phyloP scores from a whole-genome alignment of 1,140 invertebrate species.

The Zaprionus lachaisei region DNA sequence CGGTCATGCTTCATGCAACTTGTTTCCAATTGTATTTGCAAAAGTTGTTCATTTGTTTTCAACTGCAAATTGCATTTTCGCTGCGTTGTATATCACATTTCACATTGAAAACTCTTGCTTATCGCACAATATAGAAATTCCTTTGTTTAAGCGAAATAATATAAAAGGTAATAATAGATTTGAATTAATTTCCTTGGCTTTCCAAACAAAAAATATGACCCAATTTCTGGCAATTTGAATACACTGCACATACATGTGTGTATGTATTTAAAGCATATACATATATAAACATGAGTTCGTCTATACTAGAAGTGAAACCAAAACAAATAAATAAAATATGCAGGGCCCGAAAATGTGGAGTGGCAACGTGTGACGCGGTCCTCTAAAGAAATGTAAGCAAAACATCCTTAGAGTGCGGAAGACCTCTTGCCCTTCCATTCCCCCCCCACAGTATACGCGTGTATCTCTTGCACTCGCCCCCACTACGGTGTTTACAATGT shows the following conservation, averaged over 20 bases:
- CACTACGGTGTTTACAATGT: conserved; percentile 64
- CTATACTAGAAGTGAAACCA: conserved; percentile 27
- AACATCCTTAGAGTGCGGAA: conserved; percentile 10
- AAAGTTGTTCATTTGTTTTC: not conserved
- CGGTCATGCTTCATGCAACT: conserved; percentile 37
- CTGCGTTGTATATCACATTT: not conserved
- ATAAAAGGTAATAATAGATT: conserved; percentile 2
- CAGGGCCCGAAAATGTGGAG: conserved; percentile 55
- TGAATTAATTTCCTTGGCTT: not conserved
- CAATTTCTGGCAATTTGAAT: conserved; percentile 54
- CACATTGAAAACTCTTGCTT: not conserved
- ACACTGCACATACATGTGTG: not conserved
- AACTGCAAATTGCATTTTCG: not conserved
- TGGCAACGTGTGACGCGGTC: conserved; percentile 19
- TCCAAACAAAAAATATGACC: conserved; percentile 44
- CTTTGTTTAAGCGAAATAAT: not conserved
- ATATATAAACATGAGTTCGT: not conserved
- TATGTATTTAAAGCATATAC: not conserved
- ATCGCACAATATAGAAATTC: conserved; percentile 1
- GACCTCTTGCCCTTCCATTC: not conserved
- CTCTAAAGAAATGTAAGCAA: conserved; percentile 32
- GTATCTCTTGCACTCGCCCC: conserved; percentile 21
- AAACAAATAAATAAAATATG: conserved; percentile 73
- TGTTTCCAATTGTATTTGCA: conserved; percentile 47
- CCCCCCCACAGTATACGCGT: not conserved